phyloP scores from a whole-genome alignment of 2,888 invertebrate genomes.

The Troides aeacus region DNA sequence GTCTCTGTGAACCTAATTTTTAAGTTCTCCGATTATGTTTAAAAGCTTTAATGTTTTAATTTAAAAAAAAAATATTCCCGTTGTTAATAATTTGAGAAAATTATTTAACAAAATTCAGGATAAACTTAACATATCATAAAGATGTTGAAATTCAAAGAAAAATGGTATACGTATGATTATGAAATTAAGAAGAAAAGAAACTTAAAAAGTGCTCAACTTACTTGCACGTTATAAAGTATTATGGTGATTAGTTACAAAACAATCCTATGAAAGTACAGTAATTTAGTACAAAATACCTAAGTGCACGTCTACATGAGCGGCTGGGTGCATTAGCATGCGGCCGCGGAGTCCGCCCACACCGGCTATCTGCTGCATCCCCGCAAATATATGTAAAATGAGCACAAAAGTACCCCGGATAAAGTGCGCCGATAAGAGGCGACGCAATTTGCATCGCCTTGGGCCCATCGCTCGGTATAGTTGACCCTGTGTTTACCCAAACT shows the following conservation, averaged over 20 bases:
- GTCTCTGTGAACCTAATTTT: too few relatives aligned
- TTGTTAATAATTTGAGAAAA: too few relatives aligned
- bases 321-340: constrained; percentile 63
- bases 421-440: constrained; percentile 72
- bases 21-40: too few relatives aligned
- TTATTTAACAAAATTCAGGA: neutral
- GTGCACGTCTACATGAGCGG: constrained; percentile 48
- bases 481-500: constrained; percentile 67
- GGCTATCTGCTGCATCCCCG: constrained; percentile 64
- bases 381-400: constrained; percentile 76
- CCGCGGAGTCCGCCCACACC: constrained; percentile 62
- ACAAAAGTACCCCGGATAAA: constrained; percentile 75
- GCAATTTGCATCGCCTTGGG: constrained; percentile 74
- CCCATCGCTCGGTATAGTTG: constrained; percentile 56
- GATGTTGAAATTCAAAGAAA: neutral
- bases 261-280: constrained; percentile 12
- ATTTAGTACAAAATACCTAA: constrained; percentile 42
- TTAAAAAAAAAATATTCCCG: too few relatives aligned
- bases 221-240: constrained; percentile 15
- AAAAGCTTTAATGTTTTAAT: too few relatives aligned
- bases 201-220: neutral
- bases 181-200: too few relatives aligned
- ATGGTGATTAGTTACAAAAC: constrained; percentile 16
- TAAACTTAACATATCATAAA: neutral
- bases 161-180: neutral